A percentile compares a stretch with the other conserved stretches of the same genome.
Evolutionary conservation across 2,888 invertebrate species (phyloP).

Genomic region (Apamea sordens): DNA sequence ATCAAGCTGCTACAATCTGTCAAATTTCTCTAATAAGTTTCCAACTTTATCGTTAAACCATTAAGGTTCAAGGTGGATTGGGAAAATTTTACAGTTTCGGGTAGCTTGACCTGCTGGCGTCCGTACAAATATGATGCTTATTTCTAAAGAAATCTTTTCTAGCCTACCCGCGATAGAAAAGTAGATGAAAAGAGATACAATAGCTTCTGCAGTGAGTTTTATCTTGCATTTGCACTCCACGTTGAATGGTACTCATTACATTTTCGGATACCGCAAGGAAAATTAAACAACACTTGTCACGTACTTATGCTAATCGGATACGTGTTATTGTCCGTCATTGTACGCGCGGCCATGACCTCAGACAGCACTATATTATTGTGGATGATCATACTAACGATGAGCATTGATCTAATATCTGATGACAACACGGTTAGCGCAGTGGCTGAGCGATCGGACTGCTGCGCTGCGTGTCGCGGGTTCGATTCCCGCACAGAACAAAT

Average conservation of each 20-base stretch:
- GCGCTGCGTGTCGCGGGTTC: too few species aligned
- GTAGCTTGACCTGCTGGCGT: too few species aligned
- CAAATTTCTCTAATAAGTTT: too few species aligned
- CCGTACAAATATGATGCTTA: too few species aligned
- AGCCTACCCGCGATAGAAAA: neutral
- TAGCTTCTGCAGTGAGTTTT: neutral
- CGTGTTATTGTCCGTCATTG: conserved; percentile 34
- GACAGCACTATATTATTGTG: conserved; percentile 13
- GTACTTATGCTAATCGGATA: conserved; percentile 41
- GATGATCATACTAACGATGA: neutral
- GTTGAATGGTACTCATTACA: conserved; percentile 3
- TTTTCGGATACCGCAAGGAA: neutral
- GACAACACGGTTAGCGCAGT: too few species aligned
- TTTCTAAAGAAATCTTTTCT: too few species aligned
- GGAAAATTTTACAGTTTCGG: too few species aligned
- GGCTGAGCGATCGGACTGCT: too few species aligned
- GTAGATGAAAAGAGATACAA: neutral
- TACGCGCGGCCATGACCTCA: conserved; percentile 47
- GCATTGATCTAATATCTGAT: neutral
- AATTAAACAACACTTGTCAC: conserved; percentile 24
- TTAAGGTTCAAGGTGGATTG: too few species aligned
- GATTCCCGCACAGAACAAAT: too few species aligned
- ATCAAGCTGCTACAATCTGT: too few species aligned
- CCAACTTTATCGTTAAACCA: too few species aligned
- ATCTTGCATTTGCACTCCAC: neutral